These are phyloP conservation scores for Eidolon dupreanum DNA, from an alignment of 2,797 vertebrate genomes.

Conservation along the genomic window DNA sequence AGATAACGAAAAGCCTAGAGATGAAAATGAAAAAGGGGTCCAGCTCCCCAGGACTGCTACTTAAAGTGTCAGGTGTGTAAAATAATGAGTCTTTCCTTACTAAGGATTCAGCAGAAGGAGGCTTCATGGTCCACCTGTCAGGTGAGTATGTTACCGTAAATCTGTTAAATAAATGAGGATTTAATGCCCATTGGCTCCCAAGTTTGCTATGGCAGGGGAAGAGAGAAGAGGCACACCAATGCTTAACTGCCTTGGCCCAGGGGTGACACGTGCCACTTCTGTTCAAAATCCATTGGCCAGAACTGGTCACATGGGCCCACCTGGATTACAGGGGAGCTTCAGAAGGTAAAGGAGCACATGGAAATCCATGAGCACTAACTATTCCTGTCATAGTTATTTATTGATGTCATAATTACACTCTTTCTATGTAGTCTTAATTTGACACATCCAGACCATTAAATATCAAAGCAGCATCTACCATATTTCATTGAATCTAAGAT, in stretches of 20 bases:
- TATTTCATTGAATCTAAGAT: neutral
- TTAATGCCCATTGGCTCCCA: conserved; percentile 26
- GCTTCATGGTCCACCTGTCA: conserved; percentile 77
- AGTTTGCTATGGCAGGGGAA: neutral
- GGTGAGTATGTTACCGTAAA: conserved; percentile 76
- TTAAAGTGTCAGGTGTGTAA: conserved; percentile 74
- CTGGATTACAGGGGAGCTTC: neutral
- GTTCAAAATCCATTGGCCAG: neutral
- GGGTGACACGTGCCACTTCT: neutral
- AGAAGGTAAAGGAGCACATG: neutral
- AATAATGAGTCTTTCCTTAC: conserved; percentile 66
- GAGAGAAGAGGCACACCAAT: neutral
- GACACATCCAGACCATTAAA: neutral
- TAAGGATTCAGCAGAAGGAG: conserved; percentile 78
- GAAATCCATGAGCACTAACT: no score
- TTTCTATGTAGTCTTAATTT: neutral
- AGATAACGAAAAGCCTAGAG: neutral
- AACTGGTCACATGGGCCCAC: neutral
- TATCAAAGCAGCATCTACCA: neutral
- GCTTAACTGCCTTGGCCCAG: neutral
- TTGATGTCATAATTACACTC: no score
- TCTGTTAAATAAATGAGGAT: conserved; percentile 82
- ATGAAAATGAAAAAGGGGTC: neutral
- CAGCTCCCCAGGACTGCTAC: neutral
- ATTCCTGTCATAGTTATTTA: neutral